Base-by-base conservation (phyloP, 2,888 invertebrate genomes). In the Apamea anceps region DNA sequence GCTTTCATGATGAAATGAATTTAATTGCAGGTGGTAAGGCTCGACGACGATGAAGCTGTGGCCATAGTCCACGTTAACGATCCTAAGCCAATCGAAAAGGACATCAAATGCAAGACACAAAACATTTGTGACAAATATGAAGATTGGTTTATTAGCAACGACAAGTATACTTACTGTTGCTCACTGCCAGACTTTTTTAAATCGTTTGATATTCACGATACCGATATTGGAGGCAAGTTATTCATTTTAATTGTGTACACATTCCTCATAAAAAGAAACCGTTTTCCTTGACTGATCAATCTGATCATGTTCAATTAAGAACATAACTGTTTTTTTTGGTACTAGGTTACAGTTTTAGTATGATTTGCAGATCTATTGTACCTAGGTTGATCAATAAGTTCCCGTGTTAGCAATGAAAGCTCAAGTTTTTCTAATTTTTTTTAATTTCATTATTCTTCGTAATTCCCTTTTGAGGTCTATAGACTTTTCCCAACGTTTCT, bases 21-120 rank as follows among this genome's bases (percentile, higher is more conserved):
- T 66, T 42, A 5, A 37, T 72, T 80, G 42, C 77, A 90, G 87
- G 80, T 91, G 57, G 48, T 89, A 18, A 78, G 65, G 8, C 71
- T 85, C 12, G 72, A 72, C n/a, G 68, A 85, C 0, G 81, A 82
- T 3, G 60, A 86, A 0, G 21, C 65, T 0, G 21, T 88, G 37
- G 91, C 84, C 10, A 79, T 90, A 57, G 77, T 90, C 10, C 79
- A 91, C n/a, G 85, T 90, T 13, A 90, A 90, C 70, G 90, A 80
- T 62, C 76, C 75, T 5, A 6, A 75, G 2, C 90, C 90, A 42
- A 77, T 73, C 13, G 62, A 75, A 13, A 73, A 73, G 21, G 90
- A 90, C 37, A 81, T 91, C 28, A 74, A 89, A 72, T 91, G 90
- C 72, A 62, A 73, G 51, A 77, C 37, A 48, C 48, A 57, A 21